Conservation (phyloP, 2,888 invertebrate genomes). For the Maniola hyperantus region DNA sequence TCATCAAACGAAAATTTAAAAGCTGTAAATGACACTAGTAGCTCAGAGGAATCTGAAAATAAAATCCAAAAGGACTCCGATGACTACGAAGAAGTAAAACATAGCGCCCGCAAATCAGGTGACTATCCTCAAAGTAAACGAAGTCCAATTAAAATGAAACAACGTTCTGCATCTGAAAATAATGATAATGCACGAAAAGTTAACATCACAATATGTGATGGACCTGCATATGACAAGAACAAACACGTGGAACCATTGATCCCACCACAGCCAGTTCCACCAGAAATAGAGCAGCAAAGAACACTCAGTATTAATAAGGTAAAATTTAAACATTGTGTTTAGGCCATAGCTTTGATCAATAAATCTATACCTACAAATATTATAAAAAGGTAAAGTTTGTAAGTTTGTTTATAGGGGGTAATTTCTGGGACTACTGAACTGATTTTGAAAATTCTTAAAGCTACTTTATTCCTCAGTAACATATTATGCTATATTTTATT, state of each 20-base stretch:
- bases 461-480: too few species aligned
- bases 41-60: conserved; percentile 23
- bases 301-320: conserved; percentile 92
- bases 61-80: conserved; percentile 35
- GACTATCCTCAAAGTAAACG: conserved; percentile 35
- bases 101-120: conserved; percentile 27
- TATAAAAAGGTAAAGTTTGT: too few species aligned
- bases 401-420: too few species aligned
- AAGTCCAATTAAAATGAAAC: conserved; percentile 41
- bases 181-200: conserved; percentile 63
- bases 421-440: too few species aligned
- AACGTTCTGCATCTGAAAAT: conserved; percentile 51
- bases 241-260: conserved; percentile 74
- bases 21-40: conserved; percentile 9
- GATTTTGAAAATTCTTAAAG: too few species aligned
- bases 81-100: conserved; percentile 15
- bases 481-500: too few species aligned
- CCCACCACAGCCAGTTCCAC: conserved; percentile 88
- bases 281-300: conserved; percentile 92
- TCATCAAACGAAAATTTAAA: conserved; percentile 28
- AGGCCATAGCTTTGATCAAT: not conserved
- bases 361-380: too few species aligned
- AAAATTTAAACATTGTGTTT: conserved; percentile 38
- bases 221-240: conserved; percentile 56
- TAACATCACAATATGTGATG: conserved; percentile 71